Percentiles rank a stretch among this genome's conserved stretches.
These are phyloP conservation scores for Athene noctua DNA, from an alignment of 2,113 vertebrate genomes.

Conservation along the genomic window DNA sequence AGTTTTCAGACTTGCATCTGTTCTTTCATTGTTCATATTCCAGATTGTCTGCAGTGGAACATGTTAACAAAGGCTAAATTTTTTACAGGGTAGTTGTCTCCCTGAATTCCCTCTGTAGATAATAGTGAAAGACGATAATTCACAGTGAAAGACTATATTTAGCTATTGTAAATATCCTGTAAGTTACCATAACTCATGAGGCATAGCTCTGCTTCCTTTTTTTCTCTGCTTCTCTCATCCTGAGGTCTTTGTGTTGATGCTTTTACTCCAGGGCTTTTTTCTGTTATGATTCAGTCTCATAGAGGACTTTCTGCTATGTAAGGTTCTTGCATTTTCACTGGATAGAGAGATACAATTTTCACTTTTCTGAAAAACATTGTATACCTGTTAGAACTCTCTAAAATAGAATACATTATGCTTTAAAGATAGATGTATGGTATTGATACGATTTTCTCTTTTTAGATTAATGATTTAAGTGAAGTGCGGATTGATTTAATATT, in stretches of 20 bases:
- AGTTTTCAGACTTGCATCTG: neutral
- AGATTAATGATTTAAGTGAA: conserved; percentile 79
- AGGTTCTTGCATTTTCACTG: neutral
- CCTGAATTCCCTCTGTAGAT: neutral
- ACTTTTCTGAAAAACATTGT: neutral
- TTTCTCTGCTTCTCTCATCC: neutral
- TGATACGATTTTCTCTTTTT: neutral
- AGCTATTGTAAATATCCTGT: neutral
- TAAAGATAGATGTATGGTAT: neutral
- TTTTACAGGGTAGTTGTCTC: neutral
- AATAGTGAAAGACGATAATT: neutral
- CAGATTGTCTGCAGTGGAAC: neutral
- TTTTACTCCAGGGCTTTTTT: neutral
- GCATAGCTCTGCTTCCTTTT: neutral
- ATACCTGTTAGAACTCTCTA: neutral
- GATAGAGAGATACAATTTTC: neutral
- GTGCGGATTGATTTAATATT: conserved; percentile 76
- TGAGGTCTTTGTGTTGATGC: neutral
- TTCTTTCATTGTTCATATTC: neutral
- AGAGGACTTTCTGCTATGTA: neutral
- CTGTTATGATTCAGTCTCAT: neutral
- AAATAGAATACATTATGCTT: neutral
- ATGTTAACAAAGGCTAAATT: neutral
- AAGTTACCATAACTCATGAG: neutral
- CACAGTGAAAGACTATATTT: neutral